A percentile compares a stretch with the other conserved stretches of the same genome.
phyloP scores from a whole-genome alignment of 2,113 vertebrate genomes.

The Urocitellus parryii region DNA sequence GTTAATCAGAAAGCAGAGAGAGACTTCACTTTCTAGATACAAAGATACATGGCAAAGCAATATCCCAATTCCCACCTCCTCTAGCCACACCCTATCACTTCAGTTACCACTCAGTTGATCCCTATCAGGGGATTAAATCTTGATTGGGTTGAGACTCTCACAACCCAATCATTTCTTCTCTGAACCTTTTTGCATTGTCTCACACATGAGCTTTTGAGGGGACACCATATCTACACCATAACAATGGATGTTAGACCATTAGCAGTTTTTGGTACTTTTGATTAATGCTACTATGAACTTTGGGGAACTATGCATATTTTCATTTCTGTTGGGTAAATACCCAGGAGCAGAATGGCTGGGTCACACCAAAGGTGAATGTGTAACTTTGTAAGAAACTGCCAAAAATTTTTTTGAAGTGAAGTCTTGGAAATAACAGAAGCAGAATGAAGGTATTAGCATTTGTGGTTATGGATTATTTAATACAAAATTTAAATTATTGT shows the following conservation, averaged over 20 bases:
- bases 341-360: not conserved
- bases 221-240: too few relatives aligned
- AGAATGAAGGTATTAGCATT: not conserved
- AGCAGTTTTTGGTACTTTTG: not conserved
- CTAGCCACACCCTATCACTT: too few relatives aligned
- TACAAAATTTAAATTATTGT: constrained; percentile 25
- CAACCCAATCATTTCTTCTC: too few relatives aligned
- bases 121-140: too few relatives aligned
- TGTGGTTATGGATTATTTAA: not conserved
- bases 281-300: not conserved
- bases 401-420: not conserved
- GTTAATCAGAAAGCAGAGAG: too few relatives aligned
- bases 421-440: not conserved
- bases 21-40: too few relatives aligned
- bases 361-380: not conserved
- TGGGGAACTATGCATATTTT: not conserved
- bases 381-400: not conserved
- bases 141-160: too few relatives aligned
- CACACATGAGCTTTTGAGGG: too few relatives aligned
- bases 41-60: too few relatives aligned
- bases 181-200: too few relatives aligned
- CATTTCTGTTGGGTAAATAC: not conserved
- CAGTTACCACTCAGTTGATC: too few relatives aligned
- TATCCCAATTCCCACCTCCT: too few relatives aligned
- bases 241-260: not conserved